Evolutionary conservation across 2,888 invertebrate species (phyloP), one percentile per base, ranked within the genome.

Genomic region (Mythimna albipuncta): DNA sequence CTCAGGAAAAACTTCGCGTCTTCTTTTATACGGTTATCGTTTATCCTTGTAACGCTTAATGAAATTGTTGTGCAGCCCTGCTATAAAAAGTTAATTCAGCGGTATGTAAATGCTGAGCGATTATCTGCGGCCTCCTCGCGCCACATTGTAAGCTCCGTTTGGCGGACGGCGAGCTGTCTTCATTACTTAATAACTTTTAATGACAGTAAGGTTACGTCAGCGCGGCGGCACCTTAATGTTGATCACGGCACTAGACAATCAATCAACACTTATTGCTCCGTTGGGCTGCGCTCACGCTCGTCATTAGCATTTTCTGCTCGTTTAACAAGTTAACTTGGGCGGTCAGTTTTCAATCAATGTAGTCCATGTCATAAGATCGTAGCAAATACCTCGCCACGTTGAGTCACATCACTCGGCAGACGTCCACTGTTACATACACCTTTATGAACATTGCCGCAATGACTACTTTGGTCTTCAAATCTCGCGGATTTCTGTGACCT

Each of bases 101-200:
- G 16, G 32, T 54, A 69, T 77, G 38, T 59, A 54, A 76, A 76
- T 61, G 21, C 38, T 7, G 13, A 38, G 35, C 47, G 16, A 69
- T 75, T 32, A 61, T 13, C n/a, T 0, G 2, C 59, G 10, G 16
- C 19, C 54, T 69, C 77, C 59, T 75, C 41, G 6, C 52, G 75
- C 41, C 11, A 61, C 41, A 16, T 47, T 41, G 35, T 58, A 16
- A n/a, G 44, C 16, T 44, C 50, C 52, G n/a, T 26, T 66, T 38
- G 47, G 47, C 70, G 38, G 6, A 4, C 41, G 6, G 35, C 52
- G 19, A 59, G 19, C 52, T 58, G 16, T 76, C 35, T 16, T 54
- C 52, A 54, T 52, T 21, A 59, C 7, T 44, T 59, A 44, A 58
- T n/a, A 52, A 21, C 19, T n/a, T 1, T 38, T 65, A 75, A 75